Evolutionary conservation across 2,113 vertebrate genomes (phyloP), one percentile per base, ranked within the genome.

Genomic region (Embiotoca jacksoni): DNA sequence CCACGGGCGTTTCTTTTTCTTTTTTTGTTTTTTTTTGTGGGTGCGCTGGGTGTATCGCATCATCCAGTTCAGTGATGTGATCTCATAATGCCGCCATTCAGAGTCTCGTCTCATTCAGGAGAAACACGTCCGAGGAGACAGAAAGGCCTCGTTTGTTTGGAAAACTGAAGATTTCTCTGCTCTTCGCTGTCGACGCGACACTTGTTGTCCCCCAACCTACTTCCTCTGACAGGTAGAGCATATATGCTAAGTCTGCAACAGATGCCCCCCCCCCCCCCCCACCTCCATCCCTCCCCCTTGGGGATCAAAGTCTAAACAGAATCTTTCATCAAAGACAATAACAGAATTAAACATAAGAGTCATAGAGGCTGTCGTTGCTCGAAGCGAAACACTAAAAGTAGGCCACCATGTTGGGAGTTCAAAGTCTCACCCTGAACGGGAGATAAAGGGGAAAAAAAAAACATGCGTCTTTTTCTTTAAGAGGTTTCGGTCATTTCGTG

Each of bases 301-400:
- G 88, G 85, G 73, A 73, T 41, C 14, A 0, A 46, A 90, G 82
- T 82, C 87, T 75, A 92, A 91, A 91, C 84, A 91, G 90, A 92
- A 91, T 90, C 83, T 68, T 89, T 91, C 84, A 92, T 92, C 90
- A 92, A 91, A 92, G 91, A 90, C 88, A 88, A 86, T 75, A 35
- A 52, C 79, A 78, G 91, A 92, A 91, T 91, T 82, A 90, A 91
- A 92, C 90, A 91, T 81, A 78, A 90, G 88, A 85, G 83, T 79
- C 67, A 53, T 59, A 70, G 64, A 78, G 70, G 14, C 55, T 44
- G 80, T 83, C 79, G 88, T 71, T 36, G 72, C 85, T 86, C 66
- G 16, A 9, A 87, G 87, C 84, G 47, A 83, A 56, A 74, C 61
- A 33, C 52, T 37, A 37, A 82, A 92, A 89, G 50, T 90, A 90